phyloP scores from a whole-genome alignment of 2,797 vertebrate species.

The Bryconaethiops microstoma region DNA sequence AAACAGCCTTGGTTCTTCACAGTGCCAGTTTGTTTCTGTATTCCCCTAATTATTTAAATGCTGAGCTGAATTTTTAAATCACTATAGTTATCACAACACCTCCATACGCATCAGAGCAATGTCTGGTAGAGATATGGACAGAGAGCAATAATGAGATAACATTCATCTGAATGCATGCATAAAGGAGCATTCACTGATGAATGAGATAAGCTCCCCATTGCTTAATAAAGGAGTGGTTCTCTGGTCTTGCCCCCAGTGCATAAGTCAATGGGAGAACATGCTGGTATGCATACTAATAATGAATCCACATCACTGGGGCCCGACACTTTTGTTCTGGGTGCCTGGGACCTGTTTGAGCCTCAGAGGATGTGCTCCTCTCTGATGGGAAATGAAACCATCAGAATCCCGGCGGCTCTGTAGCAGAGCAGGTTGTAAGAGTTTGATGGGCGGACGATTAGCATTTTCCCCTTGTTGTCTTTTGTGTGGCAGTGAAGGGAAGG shows the following conservation, averaged over 20 bases:
- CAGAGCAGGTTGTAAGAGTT: slow-evolving; percentile 48
- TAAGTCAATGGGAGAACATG: slow-evolving; percentile 63
- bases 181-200: slow-evolving; percentile 56
- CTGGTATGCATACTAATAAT: slow-evolving; percentile 63
- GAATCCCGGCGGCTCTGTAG: slow-evolving; percentile 33
- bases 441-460: slow-evolving; percentile 59
- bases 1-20: background rate
- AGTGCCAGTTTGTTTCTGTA: background rate
- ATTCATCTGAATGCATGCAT: slow-evolving; percentile 49
- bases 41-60: background rate
- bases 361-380: slow-evolving; percentile 52
- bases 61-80: background rate
- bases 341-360: slow-evolving; percentile 52
- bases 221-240: slow-evolving; percentile 58
- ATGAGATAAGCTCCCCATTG: slow-evolving; percentile 62
- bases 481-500: slow-evolving; percentile 49
- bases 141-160: slow-evolving; percentile 55
- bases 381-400: slow-evolving; percentile 55
- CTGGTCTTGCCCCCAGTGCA: slow-evolving; percentile 58
- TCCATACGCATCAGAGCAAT: slow-evolving; percentile 13
- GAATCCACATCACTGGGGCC: slow-evolving; percentile 54
- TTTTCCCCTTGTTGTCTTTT: slow-evolving; percentile 54
- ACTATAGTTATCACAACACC: background rate
- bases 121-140: slow-evolving; percentile 45
- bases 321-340: slow-evolving; percentile 56